phyloP scores from a whole-genome alignment of 2,113 vertebrate genomes.

The Gymnarchus niloticus region DNA sequence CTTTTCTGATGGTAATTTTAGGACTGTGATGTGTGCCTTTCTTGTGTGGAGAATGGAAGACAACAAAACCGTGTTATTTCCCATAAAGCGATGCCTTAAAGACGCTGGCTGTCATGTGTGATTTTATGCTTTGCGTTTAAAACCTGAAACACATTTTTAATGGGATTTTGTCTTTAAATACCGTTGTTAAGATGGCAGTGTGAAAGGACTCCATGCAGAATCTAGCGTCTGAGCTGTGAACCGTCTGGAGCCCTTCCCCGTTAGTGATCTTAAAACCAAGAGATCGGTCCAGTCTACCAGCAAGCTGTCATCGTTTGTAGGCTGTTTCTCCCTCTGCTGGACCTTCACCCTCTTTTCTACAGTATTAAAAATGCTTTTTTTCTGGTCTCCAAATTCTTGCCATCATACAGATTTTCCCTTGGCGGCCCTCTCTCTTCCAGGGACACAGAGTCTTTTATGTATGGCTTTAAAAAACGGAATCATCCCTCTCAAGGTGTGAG shows the following conservation, averaged over 20 bases:
- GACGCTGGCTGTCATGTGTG: not conserved
- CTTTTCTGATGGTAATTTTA: not conserved
- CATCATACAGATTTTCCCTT: not conserved
- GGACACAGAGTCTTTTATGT: not conserved
- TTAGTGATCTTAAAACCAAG: not conserved
- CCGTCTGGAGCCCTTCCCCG: not conserved
- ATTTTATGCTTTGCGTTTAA: not conserved
- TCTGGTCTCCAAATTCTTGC: not conserved
- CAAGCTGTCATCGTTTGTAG: not conserved
- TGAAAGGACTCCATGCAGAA: not conserved
- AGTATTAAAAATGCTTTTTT: not conserved
- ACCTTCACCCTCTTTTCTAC: not conserved
- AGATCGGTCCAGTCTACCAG: not conserved
- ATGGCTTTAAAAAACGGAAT: not conserved
- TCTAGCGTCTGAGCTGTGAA: not conserved
- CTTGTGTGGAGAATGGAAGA: not conserved
- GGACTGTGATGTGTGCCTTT: not conserved
- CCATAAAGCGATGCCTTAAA: not conserved
- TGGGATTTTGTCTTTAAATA: slow-evolving; percentile 4
- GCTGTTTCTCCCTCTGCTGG: not conserved
- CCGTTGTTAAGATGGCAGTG: not conserved
- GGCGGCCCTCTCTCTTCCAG: not conserved
- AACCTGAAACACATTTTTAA: slow-evolving; percentile 8
- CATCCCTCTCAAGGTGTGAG: not conserved
- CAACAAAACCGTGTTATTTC: not conserved